These are phyloP conservation scores for Bovichtus diacanthus DNA, from an alignment of 2,797 vertebrate genomes.

Conservation along the genomic window DNA sequence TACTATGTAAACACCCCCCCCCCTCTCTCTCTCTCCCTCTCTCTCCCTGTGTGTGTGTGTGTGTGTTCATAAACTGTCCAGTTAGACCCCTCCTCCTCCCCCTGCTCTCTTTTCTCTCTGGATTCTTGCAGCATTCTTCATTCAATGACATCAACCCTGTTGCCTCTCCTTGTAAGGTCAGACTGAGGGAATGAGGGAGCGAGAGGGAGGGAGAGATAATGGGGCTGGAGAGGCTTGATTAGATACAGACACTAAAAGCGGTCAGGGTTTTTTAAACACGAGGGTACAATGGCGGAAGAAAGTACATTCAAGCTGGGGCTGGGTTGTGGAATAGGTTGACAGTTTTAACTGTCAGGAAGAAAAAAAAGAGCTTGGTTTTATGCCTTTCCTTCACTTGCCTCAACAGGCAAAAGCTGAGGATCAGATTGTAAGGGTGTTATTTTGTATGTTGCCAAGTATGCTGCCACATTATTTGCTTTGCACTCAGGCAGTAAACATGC, in stretches of 20 bases:
- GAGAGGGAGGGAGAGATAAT: slow-evolving; percentile 81
- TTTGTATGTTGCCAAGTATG: slow-evolving; percentile 29
- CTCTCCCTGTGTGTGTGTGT: slow-evolving; percentile 25
- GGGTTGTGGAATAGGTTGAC: slow-evolving; percentile 12
- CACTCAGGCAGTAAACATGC: slow-evolving; percentile 17
- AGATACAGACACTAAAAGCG: slow-evolving; percentile 80
- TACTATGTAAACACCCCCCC: slow-evolving; percentile 80
- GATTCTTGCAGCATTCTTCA: slow-evolving; percentile 90
- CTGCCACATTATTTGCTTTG: slow-evolving; percentile 41
- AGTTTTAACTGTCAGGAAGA: not conserved
- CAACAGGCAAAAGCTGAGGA: slow-evolving; percentile 44
- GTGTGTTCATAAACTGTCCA: slow-evolving; percentile 66
- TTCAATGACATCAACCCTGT: slow-evolving; percentile 89
- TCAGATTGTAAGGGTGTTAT: slow-evolving; percentile 56
- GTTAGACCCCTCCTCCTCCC: slow-evolving; percentile 64
- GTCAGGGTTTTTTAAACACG: slow-evolving; percentile 58
- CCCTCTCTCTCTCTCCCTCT: slow-evolving; percentile 66
- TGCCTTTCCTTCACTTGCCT: slow-evolving; percentile 39
- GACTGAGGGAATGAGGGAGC: slow-evolving; percentile 80
- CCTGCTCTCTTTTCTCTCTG: slow-evolving; percentile 70
- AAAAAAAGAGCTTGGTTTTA: slow-evolving; percentile 8
- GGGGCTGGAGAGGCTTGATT: slow-evolving; percentile 82
- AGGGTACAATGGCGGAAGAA: slow-evolving; percentile 42
- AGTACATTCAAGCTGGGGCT: slow-evolving; percentile 18
- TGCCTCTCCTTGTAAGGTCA: slow-evolving; percentile 91